phyloP scores from a whole-genome alignment of 2,888 invertebrate species.

The Pasiphila rectangulata region DNA sequence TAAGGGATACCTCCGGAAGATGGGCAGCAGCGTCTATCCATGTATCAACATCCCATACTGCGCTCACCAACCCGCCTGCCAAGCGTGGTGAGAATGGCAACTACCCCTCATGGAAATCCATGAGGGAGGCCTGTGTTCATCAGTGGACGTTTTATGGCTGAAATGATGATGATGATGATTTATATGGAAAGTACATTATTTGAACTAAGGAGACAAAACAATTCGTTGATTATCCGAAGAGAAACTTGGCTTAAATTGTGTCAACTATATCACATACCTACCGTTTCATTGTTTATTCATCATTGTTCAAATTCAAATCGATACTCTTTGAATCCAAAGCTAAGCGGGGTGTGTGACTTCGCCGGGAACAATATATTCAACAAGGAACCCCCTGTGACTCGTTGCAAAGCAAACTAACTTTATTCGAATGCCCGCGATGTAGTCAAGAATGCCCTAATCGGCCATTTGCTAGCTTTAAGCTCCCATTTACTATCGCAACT shows the following conservation, averaged over 20 bases:
- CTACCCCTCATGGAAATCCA: too few species aligned
- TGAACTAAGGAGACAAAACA: not conserved
- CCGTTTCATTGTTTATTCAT: not conserved
- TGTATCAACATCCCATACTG: too few species aligned
- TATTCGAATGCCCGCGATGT: constrained; percentile 70
- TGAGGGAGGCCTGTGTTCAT: too few species aligned
- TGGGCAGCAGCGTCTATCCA: too few species aligned
- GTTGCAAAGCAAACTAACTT: constrained; percentile 68
- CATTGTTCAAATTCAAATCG: not conserved
- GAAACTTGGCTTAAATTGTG: too few species aligned
- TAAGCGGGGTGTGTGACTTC: constrained; percentile 41
- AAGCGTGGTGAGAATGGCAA: too few species aligned
- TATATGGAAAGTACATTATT: not conserved
- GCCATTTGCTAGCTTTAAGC: constrained; percentile 68
- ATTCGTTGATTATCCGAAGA: too few species aligned
- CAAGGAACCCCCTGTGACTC: constrained; percentile 62
- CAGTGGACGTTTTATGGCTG: too few species aligned
- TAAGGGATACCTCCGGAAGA: too few species aligned
- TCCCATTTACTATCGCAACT: constrained; percentile 74
- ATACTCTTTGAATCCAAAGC: not conserved
- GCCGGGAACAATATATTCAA: constrained; percentile 53
- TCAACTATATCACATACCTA: too few species aligned
- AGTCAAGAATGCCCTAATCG: constrained; percentile 73
- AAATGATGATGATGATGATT: not conserved
- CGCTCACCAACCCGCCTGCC: too few species aligned